Evolutionary conservation across 2,113 vertebrate genomes (phyloP).

Genomic region (Rhombomys opimus): DNA sequence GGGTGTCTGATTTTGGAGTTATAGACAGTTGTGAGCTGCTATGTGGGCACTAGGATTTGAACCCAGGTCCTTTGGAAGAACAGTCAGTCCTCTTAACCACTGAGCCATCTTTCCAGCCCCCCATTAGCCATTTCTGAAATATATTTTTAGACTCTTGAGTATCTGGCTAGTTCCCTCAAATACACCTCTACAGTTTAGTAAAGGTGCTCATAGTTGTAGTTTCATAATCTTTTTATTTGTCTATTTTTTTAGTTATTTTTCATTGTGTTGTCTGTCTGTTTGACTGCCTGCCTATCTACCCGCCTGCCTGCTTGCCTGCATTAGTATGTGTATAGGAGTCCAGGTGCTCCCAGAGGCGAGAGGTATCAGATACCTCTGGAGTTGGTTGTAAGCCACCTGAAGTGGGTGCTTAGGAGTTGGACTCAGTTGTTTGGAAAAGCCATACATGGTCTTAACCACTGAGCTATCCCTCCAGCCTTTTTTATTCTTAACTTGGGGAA

Average conservation of each 20-base stretch:
- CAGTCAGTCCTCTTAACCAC: no score
- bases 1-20: no score
- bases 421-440: not conserved
- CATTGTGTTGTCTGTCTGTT: not conserved
- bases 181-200: constrained; percentile 29
- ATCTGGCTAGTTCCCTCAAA: constrained; percentile 20
- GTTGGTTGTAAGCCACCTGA: not conserved
- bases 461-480: not conserved
- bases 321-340: not conserved
- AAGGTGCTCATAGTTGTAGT: constrained; percentile 17
- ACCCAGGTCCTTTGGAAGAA: no score
- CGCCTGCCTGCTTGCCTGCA: not conserved
- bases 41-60: no score
- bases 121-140: constrained; percentile 48
- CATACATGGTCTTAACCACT: not conserved
- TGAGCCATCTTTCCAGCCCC: no score
- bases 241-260: not conserved
- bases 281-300: not conserved
- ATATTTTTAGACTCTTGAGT: not conserved
- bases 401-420: not conserved
- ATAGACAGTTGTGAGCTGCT: no score
- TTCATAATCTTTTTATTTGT: not conserved
- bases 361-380: not conserved
- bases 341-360: not conserved
- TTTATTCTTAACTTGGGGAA: constrained; percentile 32